phyloP scores from a whole-genome alignment of 1,140 invertebrate species.

The Bombus confusus region DNA sequence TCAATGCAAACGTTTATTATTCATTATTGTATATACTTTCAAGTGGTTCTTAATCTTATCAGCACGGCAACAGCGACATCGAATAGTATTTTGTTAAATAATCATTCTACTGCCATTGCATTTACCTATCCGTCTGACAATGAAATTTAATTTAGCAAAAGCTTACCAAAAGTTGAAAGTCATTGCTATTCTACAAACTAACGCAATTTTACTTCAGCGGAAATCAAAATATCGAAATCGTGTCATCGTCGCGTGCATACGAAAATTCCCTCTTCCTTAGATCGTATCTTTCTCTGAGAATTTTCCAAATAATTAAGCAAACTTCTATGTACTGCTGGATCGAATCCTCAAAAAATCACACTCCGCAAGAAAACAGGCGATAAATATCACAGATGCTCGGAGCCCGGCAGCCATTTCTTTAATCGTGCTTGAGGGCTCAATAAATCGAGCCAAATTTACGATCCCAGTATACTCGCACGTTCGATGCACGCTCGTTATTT shows the following conservation, averaged over 20 bases:
- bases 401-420: not conserved
- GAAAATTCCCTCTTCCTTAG: no score
- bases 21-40: no score
- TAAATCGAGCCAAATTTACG: slow-evolving; percentile 11
- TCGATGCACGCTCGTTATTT: slow-evolving; percentile 34
- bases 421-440: slow-evolving; percentile 10
- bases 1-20: slow-evolving; percentile 8
- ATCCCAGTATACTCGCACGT: not conserved
- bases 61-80: not conserved
- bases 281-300: not conserved
- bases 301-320: not conserved
- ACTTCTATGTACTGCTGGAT: not conserved
- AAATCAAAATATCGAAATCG: not conserved
- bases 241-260: no score
- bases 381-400: not conserved
- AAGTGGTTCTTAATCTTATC: slow-evolving; percentile 1
- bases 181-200: not conserved
- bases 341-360: no score
- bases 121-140: not conserved
- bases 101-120: not conserved
- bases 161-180: not conserved
- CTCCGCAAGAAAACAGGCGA: not conserved
- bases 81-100: not conserved
- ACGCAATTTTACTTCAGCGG: not conserved
- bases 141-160: not conserved